Percentiles rank a stretch among this genome's conserved stretches.
Conservation (phyloP, 2,888 invertebrate genomes). For the Patella caerulea region DNA sequence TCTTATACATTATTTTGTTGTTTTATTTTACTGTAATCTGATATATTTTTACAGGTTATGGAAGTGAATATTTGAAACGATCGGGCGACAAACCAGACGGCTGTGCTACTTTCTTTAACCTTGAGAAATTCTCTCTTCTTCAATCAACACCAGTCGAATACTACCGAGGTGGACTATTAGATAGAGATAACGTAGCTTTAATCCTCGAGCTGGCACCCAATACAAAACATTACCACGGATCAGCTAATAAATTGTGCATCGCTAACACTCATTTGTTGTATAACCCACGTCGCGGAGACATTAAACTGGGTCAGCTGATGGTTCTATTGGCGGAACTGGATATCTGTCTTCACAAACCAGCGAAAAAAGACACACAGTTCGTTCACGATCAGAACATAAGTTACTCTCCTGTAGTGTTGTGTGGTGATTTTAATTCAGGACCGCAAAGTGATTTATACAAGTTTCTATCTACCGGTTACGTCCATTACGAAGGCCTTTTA, state of each 20-base stretch:
- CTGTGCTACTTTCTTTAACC: constrained; percentile 88
- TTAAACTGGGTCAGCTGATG: constrained; percentile 89
- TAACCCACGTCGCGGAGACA: constrained; percentile 90
- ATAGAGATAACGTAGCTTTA: constrained; percentile 90
- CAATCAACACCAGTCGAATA: constrained; percentile 82
- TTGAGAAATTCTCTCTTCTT: constrained; percentile 78
- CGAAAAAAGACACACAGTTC: not conserved
- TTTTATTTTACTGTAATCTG: not conserved
- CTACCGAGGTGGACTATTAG: constrained; percentile 77
- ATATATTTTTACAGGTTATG: constrained; percentile 76
- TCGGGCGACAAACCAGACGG: constrained; percentile 86
- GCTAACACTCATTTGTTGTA: constrained; percentile 95
- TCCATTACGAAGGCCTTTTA: constrained; percentile 71
- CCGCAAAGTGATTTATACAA: constrained; percentile 82
- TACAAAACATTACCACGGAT: constrained; percentile 18
- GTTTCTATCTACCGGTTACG: constrained; percentile 78
- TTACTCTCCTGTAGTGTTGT: constrained; percentile 85
- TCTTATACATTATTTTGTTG: too few species aligned
- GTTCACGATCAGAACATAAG: constrained; percentile 38
- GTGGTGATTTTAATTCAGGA: constrained; percentile 93
- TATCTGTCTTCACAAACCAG: constrained; percentile 73
- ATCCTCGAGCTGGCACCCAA: constrained; percentile 79
- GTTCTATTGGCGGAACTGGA: constrained; percentile 88
- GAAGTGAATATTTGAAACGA: constrained; percentile 85
- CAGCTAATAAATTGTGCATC: constrained; percentile 76